Base-by-base conservation (phyloP, 2,797 vertebrate genomes). In the Sebastes oblongus region DNA sequence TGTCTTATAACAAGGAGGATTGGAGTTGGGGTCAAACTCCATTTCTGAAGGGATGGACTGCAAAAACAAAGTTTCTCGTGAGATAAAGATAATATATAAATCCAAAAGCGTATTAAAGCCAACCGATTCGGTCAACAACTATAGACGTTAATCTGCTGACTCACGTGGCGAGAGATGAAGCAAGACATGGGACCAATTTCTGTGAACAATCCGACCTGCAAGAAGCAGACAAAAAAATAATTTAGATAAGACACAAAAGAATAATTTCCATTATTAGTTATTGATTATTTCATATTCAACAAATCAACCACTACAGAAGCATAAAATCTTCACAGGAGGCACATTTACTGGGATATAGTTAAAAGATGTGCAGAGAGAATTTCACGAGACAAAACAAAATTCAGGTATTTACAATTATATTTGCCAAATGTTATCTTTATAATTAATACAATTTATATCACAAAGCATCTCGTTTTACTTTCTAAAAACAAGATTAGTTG, bases 101-200 rank as follows among this genome's bases (percentile, higher is more conserved):
- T 25, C 0, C 0, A 24, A 64, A 25, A 14, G 18, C 4, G 0
- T n/a, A 34, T 55, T 9, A n/a, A 66, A 55, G 25, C 0, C 6
- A 50, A 69, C 1, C 25, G 18, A 30, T 42, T 42, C 2, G 66
- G 13, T 34, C 5, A 52, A 66, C 1, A 50, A 27, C 6, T 54
- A 18, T 10, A 67, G 1, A 75, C 14, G 9, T 80, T 42, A 62
- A 61, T 42, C 39, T 42, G 34, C 2, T 30, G 68, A 95, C 97
- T 96, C 91, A 98, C 98, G 55, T 99, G 98, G 36, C 97, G 95
- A 32, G 98, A 99, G 79, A 99, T 98, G 89, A 99, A 99, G 92
- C 98, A 98, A 30, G 98, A 98, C 98, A 99, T 98, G 20, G 98
- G 98, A 2, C 98, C 98, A 4, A 98, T 98, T 95, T 99, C 98